These are phyloP conservation scores for Drosophila truncata DNA, from an alignment of 1,140 invertebrate species.

Conservation along the genomic window DNA sequence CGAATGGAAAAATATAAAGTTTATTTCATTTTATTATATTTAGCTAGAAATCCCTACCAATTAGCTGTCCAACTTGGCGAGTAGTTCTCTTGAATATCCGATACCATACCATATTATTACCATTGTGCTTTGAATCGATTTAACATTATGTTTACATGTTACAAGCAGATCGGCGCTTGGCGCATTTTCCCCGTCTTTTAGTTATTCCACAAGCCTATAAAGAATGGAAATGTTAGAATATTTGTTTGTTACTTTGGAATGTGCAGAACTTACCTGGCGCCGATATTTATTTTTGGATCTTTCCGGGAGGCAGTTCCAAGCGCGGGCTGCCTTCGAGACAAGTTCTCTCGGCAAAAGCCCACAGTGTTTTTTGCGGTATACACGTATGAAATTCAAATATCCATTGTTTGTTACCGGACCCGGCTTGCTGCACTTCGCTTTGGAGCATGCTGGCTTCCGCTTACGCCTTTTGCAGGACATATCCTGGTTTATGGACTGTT, in stretches of 20 bases:
- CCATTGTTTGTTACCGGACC: slow-evolving; percentile 9
- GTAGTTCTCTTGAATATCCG: no score
- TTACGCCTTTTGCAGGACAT: not conserved
- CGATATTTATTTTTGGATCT: not conserved
- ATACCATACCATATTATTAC: no score
- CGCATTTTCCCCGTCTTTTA: no score
- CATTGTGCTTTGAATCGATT: not conserved
- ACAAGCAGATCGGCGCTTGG: no score
- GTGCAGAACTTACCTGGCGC: not conserved
- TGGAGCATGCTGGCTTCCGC: not conserved
- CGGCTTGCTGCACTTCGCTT: slow-evolving; percentile 11
- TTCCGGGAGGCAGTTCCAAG: not conserved
- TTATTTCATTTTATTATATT: no score
- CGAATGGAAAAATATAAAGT: no score
- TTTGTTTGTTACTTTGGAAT: no score
- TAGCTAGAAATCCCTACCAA: no score
- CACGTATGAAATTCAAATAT: not conserved
- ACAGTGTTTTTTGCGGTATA: not conserved
- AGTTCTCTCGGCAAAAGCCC: not conserved
- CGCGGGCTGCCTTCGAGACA: not conserved
- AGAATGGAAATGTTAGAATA: no score
- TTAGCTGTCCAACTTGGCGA: no score
- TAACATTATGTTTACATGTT: no score
- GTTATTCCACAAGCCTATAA: no score
- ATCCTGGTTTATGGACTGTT: not conserved